Evolutionary conservation across 2,888 invertebrate species (phyloP).

Genomic region (Teleogryllus oceanicus): DNA sequence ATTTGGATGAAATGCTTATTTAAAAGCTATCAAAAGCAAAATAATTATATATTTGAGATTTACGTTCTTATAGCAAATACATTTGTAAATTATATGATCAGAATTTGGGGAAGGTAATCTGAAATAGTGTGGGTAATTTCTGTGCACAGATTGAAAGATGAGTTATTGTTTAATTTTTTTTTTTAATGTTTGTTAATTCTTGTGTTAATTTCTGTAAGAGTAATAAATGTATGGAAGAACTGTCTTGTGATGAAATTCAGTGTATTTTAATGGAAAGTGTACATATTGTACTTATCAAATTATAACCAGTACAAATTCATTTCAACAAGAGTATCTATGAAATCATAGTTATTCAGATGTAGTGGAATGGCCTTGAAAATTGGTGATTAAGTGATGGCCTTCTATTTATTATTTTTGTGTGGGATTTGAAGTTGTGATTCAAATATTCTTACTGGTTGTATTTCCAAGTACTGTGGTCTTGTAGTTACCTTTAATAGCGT

Average conservation of each 20-base stretch:
- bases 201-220: conserved; percentile 1
- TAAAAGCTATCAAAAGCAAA: no score
- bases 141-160: neutral
- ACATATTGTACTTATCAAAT: conserved; percentile 18
- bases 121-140: neutral
- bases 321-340: neutral
- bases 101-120: no score
- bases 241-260: conserved; percentile 7
- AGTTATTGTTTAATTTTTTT: no score
- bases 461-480: conserved; percentile 10
- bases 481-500: conserved; percentile 6
- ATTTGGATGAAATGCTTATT: no score
- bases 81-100: no score
- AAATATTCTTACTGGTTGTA: neutral
- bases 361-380: conserved; percentile 5
- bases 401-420: neutral
- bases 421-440: neutral
- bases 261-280: neutral
- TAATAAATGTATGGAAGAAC: neutral
- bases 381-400: neutral
- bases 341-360: neutral
- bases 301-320: neutral
- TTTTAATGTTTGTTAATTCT: no score
- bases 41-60: no score
- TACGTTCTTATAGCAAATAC: no score